Evolutionary conservation across 2,113 vertebrate genomes (phyloP), one percentile per base, ranked within the genome.

Genomic region (Manacus vitellinus): DNA sequence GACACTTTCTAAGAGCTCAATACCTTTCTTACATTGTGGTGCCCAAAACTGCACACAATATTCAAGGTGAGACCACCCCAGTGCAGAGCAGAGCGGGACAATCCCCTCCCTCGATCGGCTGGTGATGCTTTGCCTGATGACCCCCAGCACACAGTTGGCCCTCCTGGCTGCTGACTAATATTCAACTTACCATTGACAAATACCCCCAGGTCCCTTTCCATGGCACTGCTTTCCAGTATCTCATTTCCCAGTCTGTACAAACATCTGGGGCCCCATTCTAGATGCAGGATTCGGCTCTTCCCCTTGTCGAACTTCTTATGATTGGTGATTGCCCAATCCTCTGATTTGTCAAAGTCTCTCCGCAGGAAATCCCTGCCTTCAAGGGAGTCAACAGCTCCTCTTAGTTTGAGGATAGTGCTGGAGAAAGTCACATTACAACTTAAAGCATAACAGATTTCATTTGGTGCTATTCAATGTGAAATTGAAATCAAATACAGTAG

Each of bases 401-500:
- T 17, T 16, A 37, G 23, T 27, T 14, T 31, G 44, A 65, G 21
- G 58, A 44, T 37, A 91, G 23, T 68, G 44, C 59, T 94, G 39
- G 27, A 68, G 87, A 95, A 97, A 97, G 83, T 88, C 23, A 31
- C 70, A 59, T 52, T 86, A 88, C 71, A 83, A 82, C 49, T 95
- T 97, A 95, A 96, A 96, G 51, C 49, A 17, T 76, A 97, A 85
- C 88, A 94, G 89, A 97, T 97, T 97, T 95, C 62, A 63, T 37
- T 94, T 85, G 76, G 61, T 75, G 23, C 37, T 91, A 55, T 84
- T 95, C 81, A 79, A 37, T 94, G 74, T 83, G 84, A 97, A 97
- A 93, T 37, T 84, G 94, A 97, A 97, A 97, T 97, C 80, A 95
- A 97, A 97, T 91, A 95, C 94, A 95, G 95, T 97, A 98, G 97